Base-by-base conservation (phyloP, 2,888 invertebrate genomes). In the Chloroclystis v-ata region DNA sequence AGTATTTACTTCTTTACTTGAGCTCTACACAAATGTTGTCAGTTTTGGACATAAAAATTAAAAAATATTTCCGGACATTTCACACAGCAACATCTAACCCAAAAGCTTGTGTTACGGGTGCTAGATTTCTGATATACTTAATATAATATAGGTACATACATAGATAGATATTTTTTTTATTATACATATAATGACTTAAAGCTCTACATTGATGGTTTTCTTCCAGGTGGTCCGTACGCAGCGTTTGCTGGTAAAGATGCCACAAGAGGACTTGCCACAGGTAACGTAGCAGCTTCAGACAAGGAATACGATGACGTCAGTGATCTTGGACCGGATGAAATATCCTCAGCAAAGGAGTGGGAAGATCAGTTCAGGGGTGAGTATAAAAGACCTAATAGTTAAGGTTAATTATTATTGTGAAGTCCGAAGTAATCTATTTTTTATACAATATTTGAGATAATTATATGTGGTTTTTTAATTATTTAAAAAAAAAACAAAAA, bases 311-410 rank as follows among this genome's bases (percentile, higher is more conserved):
- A 87, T 63, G 85, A 84, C 60, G 73, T 77, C 63, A 85, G 82
- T 32, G 85, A 86, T 39, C 67, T 86, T 11, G 62, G 67, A 0
- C 68, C 82, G 7, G 86, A 86, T 51, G 86, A 87, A 50, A 58
- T 78, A 1, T 72, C 81, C 0, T 77, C 83, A 1, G 85, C 85
- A 11, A 85, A 83, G 56, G 86, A 87, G 61, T 87, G 86, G 86
- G 86, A 87, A 55, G 85, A 85, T 1, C 86, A 86, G 50, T 86
- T 86, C 63, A 83, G 75, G 75, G 85, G 86, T 87, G 60, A 25
- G 51, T n/a, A 33, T 11, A 11, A 33, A 14, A 14, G 9, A 1
- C 9, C 2, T 12, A 6, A 1, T 28, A 11, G 9, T 11, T 5
- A 11, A 28, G 4, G 11, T n/a, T 24, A 5, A 24, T 24, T 24